Evolutionary conservation across 2,113 vertebrate species (phyloP), one percentile per base, ranked within the genome.

Genomic region (Labeo rohita): DNA sequence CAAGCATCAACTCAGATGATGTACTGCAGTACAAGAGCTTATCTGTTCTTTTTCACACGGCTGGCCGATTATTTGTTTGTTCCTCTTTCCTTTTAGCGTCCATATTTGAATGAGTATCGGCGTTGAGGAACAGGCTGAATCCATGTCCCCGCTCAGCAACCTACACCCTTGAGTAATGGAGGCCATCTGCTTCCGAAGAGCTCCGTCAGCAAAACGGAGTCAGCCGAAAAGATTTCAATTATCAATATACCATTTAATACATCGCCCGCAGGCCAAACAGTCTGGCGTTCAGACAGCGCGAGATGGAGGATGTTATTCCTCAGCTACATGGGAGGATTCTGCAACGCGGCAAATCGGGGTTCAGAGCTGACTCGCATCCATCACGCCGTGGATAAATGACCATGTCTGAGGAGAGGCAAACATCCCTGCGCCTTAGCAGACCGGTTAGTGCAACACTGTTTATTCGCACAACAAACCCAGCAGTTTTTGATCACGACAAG

Each of bases 171-270:
- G 90, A 93, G 91, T 93, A 93, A 93, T 92, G 90, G 90, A 89
- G 90, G 90, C 91, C 90, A 93, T 94, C 92, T 93, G 92, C 91
- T 84, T 88, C 84, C 81, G 92, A 94, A 93, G 84, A 90, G 89
- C 93, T 83, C 76, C 84, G 90, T 95, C 94, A 95, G 94, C 93
- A 93, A 85, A 93, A 94, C 90, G 78, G 86, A 89, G 85, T 73
- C 43, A 59, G 66, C 86, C 88, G 47, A 78, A 85, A 66, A 93
- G 91, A 92, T 93, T 95, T 93, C 92, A 94, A 93, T 95, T 94
- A 94, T 94, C 92, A 94, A 93, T 94, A 93, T 92, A 91, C 88
- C 89, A 91, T 93, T 95, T 93, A 94, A 92, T 94, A 93, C 89
- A 89, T 90, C 23, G 90, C 92, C 89, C 87, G 84, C 87, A 89